phyloP scores from a whole-genome alignment of 2,797 vertebrate species.

The Platalea minor region DNA sequence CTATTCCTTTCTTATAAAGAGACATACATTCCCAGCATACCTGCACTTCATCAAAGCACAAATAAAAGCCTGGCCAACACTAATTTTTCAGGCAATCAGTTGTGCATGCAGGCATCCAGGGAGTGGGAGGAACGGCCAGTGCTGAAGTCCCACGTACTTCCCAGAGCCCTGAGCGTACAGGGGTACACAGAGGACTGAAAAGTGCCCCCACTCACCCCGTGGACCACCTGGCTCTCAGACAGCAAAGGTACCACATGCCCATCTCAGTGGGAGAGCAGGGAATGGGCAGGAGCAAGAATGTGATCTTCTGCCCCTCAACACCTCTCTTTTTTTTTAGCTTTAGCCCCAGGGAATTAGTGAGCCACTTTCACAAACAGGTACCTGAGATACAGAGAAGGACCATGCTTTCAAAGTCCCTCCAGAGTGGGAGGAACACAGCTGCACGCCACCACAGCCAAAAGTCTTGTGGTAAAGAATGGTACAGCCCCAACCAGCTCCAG shows the following conservation, averaged over 20 bases:
- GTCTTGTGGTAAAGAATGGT: neutral
- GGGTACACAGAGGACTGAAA: neutral
- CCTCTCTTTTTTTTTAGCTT: neutral
- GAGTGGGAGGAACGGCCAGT: neutral
- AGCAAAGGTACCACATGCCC: fast-evolving
- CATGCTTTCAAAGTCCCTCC: neutral
- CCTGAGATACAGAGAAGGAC: neutral
- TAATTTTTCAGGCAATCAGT: neutral
- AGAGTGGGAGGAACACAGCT: neutral
- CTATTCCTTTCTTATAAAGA: neutral
- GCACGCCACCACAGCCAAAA: neutral
- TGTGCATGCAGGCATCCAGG: neutral
- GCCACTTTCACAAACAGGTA: neutral
- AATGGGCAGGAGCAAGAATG: neutral
- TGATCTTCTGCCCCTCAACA: fast-evolving
- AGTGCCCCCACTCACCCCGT: fast-evolving
- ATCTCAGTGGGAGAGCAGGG: neutral
- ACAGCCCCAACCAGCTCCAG: fast-evolving
- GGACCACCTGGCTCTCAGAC: neutral
- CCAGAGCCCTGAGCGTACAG: too few species aligned
- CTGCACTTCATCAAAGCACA: neutral
- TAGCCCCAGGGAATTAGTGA: neutral
- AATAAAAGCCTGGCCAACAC: neutral
- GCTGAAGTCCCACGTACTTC: neutral
- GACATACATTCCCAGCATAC: neutral